Evolutionary conservation across 2,888 invertebrate species (phyloP).

Genomic region (Diachrysia chrysitis): DNA sequence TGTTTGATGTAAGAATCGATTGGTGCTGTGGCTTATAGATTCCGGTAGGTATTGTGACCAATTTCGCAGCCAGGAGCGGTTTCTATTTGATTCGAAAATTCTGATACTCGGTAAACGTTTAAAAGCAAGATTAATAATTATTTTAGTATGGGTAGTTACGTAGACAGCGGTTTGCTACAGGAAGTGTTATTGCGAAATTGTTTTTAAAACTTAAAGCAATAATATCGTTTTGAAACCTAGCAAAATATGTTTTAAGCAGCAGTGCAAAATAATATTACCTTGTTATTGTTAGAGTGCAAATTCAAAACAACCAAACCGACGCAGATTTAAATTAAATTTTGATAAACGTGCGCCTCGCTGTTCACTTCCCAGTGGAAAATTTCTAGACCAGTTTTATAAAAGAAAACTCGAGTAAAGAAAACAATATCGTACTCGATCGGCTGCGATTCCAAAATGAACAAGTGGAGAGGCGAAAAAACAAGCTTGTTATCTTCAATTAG

Average conservation of each 20-base stretch:
- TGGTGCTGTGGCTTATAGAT: constrained; percentile 46
- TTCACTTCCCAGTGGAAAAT: constrained; percentile 52
- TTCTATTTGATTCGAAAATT: neutral
- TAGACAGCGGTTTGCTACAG: too few relatives aligned
- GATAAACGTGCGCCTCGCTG: constrained; percentile 36
- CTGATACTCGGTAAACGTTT: constrained; percentile 14
- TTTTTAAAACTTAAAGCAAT: neutral
- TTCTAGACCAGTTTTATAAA: constrained; percentile 57
- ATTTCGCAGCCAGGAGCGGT: neutral
- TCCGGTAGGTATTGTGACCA: constrained; percentile 25
- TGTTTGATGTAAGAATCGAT: constrained; percentile 51
- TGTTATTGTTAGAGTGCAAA: neutral
- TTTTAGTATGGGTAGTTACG: constrained; percentile 12
- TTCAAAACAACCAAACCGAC: constrained; percentile 3
- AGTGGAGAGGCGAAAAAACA: constrained; percentile 78
- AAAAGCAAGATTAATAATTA: constrained; percentile 8
- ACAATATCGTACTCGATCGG: constrained; percentile 74
- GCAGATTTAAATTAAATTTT: constrained; percentile 22
- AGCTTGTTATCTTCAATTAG: constrained; percentile 85
- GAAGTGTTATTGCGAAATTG: neutral
- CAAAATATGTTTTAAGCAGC: neutral
- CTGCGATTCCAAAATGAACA: constrained; percentile 75
- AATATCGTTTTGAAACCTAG: neutral
- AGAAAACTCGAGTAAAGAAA: constrained; percentile 69
- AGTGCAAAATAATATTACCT: neutral